phyloP scores from a whole-genome alignment of 2,888 invertebrate species.

The Graphium colonna region DNA sequence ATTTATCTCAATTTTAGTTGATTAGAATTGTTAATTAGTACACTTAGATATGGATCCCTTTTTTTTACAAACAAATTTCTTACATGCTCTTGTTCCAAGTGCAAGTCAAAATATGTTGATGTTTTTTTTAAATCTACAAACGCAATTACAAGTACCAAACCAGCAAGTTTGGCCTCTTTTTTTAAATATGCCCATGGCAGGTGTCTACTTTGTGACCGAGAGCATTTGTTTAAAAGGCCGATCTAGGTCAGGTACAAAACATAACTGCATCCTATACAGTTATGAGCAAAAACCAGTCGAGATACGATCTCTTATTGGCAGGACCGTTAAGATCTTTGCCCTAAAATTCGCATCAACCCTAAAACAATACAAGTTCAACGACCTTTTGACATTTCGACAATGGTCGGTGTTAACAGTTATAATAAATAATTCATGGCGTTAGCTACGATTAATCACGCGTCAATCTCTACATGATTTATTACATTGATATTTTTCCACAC shows the following conservation, averaged over 20 bases:
- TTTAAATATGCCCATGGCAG: too few relatives aligned
- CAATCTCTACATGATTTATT: conserved; percentile 3
- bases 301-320: conserved; percentile 7
- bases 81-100: too few relatives aligned
- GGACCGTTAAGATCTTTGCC: conserved; percentile 11
- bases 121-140: too few relatives aligned
- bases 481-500: background rate
- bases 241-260: background rate
- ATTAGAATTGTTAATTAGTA: too few relatives aligned
- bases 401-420: conserved; percentile 7
- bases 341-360: conserved; percentile 5
- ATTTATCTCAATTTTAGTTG: too few relatives aligned
- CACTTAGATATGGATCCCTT: too few relatives aligned
- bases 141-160: too few relatives aligned
- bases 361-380: conserved; percentile 6
- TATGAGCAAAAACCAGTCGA: conserved; percentile 1
- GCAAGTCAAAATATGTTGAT: too few relatives aligned
- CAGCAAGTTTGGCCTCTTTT: too few relatives aligned
- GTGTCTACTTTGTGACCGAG: too few relatives aligned
- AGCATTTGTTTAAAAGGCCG: too few relatives aligned
- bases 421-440: conserved; percentile 20
- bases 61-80: too few relatives aligned
- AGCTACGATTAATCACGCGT: conserved; percentile 11
- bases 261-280: conserved; percentile 16
- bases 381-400: conserved; percentile 15